Evolutionary conservation across 64 coral and sea anemone genomes (phyloP).

Genomic region (Orbicella faveolata): DNA sequence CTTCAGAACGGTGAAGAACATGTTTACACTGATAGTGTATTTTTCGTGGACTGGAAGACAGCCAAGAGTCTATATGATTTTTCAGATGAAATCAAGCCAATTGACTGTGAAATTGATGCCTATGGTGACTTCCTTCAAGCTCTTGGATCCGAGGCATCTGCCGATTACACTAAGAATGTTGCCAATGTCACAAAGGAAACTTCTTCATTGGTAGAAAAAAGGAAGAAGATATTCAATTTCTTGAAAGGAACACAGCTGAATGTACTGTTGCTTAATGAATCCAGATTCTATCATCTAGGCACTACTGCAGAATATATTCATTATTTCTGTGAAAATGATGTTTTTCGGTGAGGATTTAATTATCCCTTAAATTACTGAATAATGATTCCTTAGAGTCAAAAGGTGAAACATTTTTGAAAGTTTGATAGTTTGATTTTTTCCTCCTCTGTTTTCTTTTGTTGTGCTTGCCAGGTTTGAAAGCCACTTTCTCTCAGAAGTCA

Average conservation of each 20-base stretch:
- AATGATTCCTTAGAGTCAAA: not conserved
- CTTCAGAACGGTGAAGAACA: constrained; percentile 57
- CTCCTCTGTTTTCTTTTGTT: not conserved
- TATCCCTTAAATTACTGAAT: not conserved
- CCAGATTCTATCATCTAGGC: constrained; percentile 95
- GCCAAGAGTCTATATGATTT: constrained; percentile 65
- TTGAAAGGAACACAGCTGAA: constrained; percentile 88
- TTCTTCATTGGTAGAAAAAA: constrained; percentile 75
- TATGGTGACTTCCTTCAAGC: constrained; percentile 90
- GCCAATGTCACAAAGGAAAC: constrained; percentile 86
- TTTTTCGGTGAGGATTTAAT: constrained; percentile 67
- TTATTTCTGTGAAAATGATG: constrained; percentile 80
- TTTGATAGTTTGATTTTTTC: not conserved
- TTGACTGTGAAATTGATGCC: constrained; percentile 86
- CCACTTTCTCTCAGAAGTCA: constrained; percentile 55
- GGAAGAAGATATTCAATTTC: constrained; percentile 77
- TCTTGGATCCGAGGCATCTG: constrained; percentile 63
- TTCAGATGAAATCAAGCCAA: constrained; percentile 58
- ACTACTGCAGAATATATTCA: constrained; percentile 86
- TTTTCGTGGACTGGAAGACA: constrained; percentile 85
- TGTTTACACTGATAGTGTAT: constrained; percentile 90
- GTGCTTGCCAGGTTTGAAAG: constrained; percentile 51
- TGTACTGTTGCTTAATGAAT: constrained; percentile 90
- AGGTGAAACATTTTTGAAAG: not conserved
- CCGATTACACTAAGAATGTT: constrained; percentile 80